Base-by-base conservation (phyloP, 1,140 invertebrate species). In the Drosophila cardini region DNA sequence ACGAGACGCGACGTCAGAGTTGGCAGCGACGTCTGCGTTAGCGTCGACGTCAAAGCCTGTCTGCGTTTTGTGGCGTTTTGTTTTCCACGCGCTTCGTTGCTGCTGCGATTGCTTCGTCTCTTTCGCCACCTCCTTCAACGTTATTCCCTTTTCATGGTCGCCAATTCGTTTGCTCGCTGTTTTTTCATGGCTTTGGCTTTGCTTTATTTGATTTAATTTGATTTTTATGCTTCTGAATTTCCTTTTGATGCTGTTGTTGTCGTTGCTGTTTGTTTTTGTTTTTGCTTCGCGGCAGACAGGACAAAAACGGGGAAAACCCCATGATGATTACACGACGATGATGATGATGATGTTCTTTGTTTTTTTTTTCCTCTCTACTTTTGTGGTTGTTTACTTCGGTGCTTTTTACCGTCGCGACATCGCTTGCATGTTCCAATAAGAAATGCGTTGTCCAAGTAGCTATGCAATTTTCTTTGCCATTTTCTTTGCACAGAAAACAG, bases 191-290 rank as follows among this genome's bases (percentile, higher is more conserved):
- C 65, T 62, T 46, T 56, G n/a, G 40, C 15, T 43, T 30, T 64
- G 15, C 50, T 56, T 42, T 63, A 62, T 50, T 86, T 83, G 83
- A 89, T 87, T 80, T 80, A 76, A 87, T 83, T 82, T 89, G 83
- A 87, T 83, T 82, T 83, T 78, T 85, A 78, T 85, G 82, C 82
- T 81, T 80, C 56, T 62, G 78, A 76, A 81, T 81, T 80, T 85
- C 43, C 70, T 89, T 78, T 80, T 63, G 48, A 46, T 48, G 60
- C 79, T 69, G 62, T 58, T 72, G 16, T 43, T 58, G 55, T 46
- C 52, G 52, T 13, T 69, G 32, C 43, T 63, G 50, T 50, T 75
- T 57, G 34, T 48, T 58, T 53, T 45, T 48, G 50, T n/a, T 68
- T 18, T 48, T 63, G 52, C 36, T 75, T 63, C 32, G 55, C 43